Evolutionary conservation across 2,888 invertebrate genomes (phyloP).

Genomic region (Phyllotreta cruciferae): DNA sequence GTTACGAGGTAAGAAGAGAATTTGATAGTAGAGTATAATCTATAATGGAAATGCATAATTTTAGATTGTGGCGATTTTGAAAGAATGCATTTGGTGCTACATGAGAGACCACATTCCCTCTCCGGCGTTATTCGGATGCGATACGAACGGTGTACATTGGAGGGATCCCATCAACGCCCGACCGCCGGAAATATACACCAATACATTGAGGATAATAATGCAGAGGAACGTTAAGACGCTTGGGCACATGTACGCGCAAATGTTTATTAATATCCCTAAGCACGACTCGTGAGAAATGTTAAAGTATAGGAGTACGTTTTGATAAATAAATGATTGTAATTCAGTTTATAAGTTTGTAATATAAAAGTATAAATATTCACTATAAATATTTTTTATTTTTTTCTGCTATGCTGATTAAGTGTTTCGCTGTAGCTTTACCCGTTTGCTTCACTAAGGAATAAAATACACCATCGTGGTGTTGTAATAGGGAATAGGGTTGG

Average conservation of each 20-base stretch:
- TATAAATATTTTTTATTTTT: constrained; percentile 18
- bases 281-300: constrained; percentile 41
- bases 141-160: constrained; percentile 76
- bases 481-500: constrained; percentile 69
- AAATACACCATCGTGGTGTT: constrained; percentile 49
- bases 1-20: constrained; percentile 67
- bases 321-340: neutral
- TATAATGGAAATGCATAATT: constrained; percentile 41
- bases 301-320: neutral
- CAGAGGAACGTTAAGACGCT: constrained; percentile 79
- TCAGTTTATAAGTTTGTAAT: no score
- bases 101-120: constrained; percentile 89
- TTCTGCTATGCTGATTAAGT: constrained; percentile 43
- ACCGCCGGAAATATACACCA: constrained; percentile 78
- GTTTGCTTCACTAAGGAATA: constrained; percentile 70
- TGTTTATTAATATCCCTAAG: constrained; percentile 65
- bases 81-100: constrained; percentile 90
- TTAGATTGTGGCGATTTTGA: constrained; percentile 78
- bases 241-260: constrained; percentile 78
- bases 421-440: constrained; percentile 58
- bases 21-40: constrained; percentile 8
- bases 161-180: constrained; percentile 75
- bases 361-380: no score
- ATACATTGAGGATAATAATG: constrained; percentile 79
- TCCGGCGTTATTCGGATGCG: constrained; percentile 78